Evolutionary conservation across 2,113 vertebrate genomes (phyloP).

Genomic region (Coptodon rendalli): DNA sequence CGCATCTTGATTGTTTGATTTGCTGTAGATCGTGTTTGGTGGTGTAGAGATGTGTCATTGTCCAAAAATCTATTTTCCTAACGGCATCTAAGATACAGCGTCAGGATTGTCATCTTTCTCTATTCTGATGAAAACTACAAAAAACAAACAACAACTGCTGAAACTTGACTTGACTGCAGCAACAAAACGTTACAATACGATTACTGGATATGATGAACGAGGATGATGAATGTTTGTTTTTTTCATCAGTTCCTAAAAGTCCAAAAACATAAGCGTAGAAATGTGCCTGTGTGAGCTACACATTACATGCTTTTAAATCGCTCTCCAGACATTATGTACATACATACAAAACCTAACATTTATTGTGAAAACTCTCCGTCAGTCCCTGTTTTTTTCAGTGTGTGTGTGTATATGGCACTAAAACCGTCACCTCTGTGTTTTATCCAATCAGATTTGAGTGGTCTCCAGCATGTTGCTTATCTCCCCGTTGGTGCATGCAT

Average conservation of each 20-base stretch:
- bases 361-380: background rate
- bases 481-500: constrained; percentile 12
- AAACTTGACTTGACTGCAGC: background rate
- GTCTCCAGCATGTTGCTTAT: constrained; percentile 32
- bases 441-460: constrained; percentile 42
- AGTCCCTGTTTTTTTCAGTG: background rate
- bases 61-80: background rate
- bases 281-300: background rate
- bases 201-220: background rate
- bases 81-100: background rate
- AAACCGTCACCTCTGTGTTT: background rate
- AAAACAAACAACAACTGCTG: background rate
- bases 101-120: background rate
- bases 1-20: background rate
- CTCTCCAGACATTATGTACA: background rate
- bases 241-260: background rate
- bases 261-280: background rate
- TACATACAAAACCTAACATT: background rate
- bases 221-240: background rate
- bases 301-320: background rate
- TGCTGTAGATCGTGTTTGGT: background rate
- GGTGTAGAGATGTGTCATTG: background rate
- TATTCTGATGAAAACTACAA: background rate
- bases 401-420: background rate
- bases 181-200: background rate